phyloP scores from a whole-genome alignment of 2,113 vertebrate genomes.

The Catagonus wagneri region DNA sequence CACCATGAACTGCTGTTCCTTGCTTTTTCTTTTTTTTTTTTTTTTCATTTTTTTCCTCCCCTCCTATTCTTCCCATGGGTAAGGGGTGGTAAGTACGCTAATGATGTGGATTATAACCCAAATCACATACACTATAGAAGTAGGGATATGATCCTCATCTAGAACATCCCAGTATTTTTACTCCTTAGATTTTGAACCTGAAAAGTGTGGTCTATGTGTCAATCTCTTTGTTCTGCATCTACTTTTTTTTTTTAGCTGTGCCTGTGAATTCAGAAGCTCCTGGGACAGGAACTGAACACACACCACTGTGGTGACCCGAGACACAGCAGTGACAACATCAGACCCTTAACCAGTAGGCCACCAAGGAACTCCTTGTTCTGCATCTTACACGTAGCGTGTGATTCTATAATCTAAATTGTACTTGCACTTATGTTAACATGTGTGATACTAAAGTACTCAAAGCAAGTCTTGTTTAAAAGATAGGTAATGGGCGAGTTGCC shows the following conservation, averaged over 20 bases:
- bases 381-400: not conserved
- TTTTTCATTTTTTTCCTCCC: not conserved
- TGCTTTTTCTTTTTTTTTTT: not conserved
- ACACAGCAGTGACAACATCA: no score
- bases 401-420: not conserved
- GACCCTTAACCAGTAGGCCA: no score
- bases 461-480: conserved; percentile 32
- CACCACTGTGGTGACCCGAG: no score
- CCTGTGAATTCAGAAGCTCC: no score
- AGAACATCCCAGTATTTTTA: not conserved
- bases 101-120: not conserved
- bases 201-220: not conserved
- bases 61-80: not conserved
- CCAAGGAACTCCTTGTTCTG: not conserved
- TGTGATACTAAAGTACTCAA: not conserved
- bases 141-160: not conserved
- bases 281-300: no score
- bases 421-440: not conserved
- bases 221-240: not conserved
- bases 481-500: not conserved
- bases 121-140: not conserved
- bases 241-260: no score
- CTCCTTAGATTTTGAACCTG: not conserved
- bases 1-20: not conserved
- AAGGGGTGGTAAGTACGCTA: not conserved